These are phyloP conservation scores for Ceratitis capitata DNA, from an alignment of 1,140 invertebrate species.

Conservation along the genomic window DNA sequence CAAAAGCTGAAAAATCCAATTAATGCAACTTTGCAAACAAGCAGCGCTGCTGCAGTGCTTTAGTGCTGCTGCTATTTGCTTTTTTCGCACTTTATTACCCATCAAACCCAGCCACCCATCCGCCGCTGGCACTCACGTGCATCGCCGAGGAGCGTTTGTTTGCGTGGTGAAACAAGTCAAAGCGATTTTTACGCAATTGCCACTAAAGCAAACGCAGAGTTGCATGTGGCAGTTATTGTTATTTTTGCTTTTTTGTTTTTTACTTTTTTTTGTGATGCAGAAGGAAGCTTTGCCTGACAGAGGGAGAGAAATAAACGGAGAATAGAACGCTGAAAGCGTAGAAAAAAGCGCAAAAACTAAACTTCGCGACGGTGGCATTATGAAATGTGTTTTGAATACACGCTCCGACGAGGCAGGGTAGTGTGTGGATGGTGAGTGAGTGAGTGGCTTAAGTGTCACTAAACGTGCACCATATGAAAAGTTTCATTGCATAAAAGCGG, in stretches of 20 bases:
- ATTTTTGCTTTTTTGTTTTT: background rate
- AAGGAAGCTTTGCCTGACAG: background rate
- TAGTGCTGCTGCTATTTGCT: background rate
- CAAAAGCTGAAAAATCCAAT: constrained; percentile 36
- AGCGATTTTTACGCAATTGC: constrained; percentile 19
- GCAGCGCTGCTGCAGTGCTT: background rate
- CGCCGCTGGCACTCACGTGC: background rate
- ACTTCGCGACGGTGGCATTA: too few relatives aligned
- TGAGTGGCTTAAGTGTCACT: background rate
- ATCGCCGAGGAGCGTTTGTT: background rate
- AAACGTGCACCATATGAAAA: background rate
- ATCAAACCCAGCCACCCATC: background rate
- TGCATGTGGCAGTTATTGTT: constrained; percentile 20
- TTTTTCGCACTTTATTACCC: background rate
- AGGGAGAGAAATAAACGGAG: background rate
- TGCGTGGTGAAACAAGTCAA: constrained; percentile 1
- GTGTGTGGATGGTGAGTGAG: background rate
- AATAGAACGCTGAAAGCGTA: background rate
- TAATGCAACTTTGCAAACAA: constrained; percentile 34
- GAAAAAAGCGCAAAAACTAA: too few relatives aligned
- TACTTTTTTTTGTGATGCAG: background rate
- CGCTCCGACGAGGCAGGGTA: too few relatives aligned
- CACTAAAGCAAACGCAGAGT: background rate
- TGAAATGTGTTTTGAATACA: too few relatives aligned
- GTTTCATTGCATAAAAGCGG: constrained; percentile 17